Conservation (phyloP, 2,113 vertebrate genomes). For the Cheilinus undulatus region DNA sequence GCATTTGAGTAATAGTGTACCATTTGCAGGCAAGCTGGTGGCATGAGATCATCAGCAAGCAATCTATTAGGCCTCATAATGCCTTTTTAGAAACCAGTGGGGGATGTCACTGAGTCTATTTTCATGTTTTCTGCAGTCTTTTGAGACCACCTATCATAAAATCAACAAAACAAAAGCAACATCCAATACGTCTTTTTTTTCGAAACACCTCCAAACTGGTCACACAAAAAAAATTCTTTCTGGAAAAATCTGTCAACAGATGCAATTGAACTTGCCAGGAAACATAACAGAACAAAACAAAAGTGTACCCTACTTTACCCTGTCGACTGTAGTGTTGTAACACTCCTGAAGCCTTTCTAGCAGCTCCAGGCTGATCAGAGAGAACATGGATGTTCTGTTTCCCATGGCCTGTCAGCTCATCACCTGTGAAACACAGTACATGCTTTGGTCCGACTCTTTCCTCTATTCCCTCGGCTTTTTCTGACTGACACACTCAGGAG, state of each 20-base stretch:
- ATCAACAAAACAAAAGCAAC: too few species aligned
- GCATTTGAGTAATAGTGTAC: too few species aligned
- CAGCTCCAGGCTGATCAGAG: slow-evolving; percentile 37
- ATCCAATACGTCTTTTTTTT: too few species aligned
- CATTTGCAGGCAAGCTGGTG: too few species aligned
- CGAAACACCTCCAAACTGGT: background rate
- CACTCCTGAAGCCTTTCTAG: background rate
- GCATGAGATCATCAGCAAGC: too few species aligned
- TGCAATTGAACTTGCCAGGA: background rate
- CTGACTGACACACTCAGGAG: slow-evolving; percentile 43
- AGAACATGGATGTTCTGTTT: slow-evolving; percentile 26
- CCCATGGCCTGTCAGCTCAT: slow-evolving; percentile 27
- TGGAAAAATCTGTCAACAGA: background rate
- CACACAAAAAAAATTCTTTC: background rate
- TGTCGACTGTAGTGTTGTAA: background rate
- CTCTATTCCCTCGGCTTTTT: slow-evolving; percentile 28
- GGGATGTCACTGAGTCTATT: too few species aligned
- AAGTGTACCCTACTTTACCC: background rate
- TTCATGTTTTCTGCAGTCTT: too few species aligned
- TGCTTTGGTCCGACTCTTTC: slow-evolving; percentile 15
- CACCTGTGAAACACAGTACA: slow-evolving; percentile 28
- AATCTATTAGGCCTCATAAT: too few species aligned
- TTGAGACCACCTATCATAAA: too few species aligned
- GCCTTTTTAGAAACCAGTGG: too few species aligned
- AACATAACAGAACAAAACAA: background rate